Evolutionary conservation across 2,113 vertebrate genomes (phyloP), one percentile per base, ranked within the genome.

Genomic region (Ageneiosus marmoratus): DNA sequence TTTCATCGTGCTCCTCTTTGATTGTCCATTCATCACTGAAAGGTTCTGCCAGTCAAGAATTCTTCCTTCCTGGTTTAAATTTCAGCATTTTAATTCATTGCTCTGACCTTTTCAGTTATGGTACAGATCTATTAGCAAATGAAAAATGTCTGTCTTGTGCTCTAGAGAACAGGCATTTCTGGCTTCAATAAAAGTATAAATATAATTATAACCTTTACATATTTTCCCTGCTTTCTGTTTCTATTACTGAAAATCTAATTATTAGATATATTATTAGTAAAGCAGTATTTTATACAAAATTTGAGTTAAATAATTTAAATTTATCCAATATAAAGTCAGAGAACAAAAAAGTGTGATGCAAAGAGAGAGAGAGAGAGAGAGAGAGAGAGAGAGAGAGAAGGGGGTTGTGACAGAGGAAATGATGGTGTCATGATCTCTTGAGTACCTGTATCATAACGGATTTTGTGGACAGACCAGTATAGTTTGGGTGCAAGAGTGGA

Each of bases 371-470:
- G 65, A 46, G 41, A 63, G 50, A 58, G 41, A 50, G 77, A 86
- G 81, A 76, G 83, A 55, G 55, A 13, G 63, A 79, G 56, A 48
- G 74, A 51, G 37, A 62, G 62, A 65, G 62, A 74, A 76, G 53
- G 55, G 34, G 73, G 80, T 82, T 79, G 82, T 76, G 74, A 89
- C 83, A 81, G 88, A 86, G 92, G 92, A 91, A 90, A 90, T 91
- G 88, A 89, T 91, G 89, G 51, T 89, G 89, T 88, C 79, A 86
- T 60, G 80, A 90, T 89, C 58, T 79, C 69, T 89, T 83, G 65
- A 83, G 81, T 87, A 93, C 91, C 90, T 90, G 82, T 82, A 85
- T 86, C 86, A 86, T 89, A 86, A 88, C 75, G 81, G 27, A 87
- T 85, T 86, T 88, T 86, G 63, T 78, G 80, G 50, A 82, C 85